Evolutionary conservation across 2,888 invertebrate species (phyloP).

Genomic region (Osmoderma eremita): DNA sequence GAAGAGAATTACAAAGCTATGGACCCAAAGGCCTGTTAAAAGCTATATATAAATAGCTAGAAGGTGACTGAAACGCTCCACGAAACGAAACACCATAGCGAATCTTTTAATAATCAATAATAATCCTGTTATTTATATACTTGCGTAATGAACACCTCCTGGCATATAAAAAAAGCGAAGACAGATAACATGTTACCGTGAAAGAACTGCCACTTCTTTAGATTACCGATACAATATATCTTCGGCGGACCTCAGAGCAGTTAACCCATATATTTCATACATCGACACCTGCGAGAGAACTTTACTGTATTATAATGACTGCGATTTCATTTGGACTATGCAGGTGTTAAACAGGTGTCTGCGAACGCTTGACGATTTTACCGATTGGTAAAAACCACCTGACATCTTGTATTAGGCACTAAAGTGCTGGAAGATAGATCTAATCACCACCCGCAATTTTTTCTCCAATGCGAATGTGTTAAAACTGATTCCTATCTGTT

Average conservation of each 20-base stretch:
- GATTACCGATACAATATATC: slow-evolving; percentile 39
- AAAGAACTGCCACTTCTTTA: slow-evolving; percentile 33
- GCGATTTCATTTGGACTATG: slow-evolving; percentile 54
- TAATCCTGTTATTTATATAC: too few relatives aligned
- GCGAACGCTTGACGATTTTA: slow-evolving; percentile 29
- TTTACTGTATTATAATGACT: slow-evolving; percentile 47
- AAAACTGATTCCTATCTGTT: too few relatives aligned
- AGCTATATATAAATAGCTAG: too few relatives aligned
- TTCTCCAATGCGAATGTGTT: slow-evolving; percentile 3
- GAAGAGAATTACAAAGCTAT: too few relatives aligned
- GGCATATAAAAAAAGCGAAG: neutral
- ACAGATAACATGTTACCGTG: neutral
- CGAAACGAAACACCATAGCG: too few relatives aligned
- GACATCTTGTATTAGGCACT: too few relatives aligned
- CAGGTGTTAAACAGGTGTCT: slow-evolving; percentile 54
- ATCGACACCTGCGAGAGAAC: slow-evolving; percentile 53
- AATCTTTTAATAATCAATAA: too few relatives aligned
- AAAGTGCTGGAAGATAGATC: neutral
- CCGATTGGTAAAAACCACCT: slow-evolving; percentile 19
- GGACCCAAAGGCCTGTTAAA: too few relatives aligned
- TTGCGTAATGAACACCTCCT: too few relatives aligned
- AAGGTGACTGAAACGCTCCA: too few relatives aligned
- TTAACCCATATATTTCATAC: slow-evolving; percentile 54
- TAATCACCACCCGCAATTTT: slow-evolving; percentile 2
- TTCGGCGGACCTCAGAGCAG: slow-evolving; percentile 41